These are phyloP conservation scores for Sigmodon hispidus DNA, from an alignment of 2,113 vertebrate species.

Conservation along the genomic window DNA sequence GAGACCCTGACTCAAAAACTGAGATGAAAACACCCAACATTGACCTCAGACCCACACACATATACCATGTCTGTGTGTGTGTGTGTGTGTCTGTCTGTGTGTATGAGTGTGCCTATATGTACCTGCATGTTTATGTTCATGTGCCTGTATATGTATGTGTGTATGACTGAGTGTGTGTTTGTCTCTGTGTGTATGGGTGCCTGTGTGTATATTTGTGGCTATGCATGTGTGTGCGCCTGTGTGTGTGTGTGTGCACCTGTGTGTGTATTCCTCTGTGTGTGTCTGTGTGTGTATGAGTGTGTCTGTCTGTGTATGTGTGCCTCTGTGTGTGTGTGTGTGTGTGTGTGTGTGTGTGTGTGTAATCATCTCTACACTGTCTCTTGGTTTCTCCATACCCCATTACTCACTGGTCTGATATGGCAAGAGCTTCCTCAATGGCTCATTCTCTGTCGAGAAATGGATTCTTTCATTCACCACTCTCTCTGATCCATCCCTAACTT, in stretches of 20 bases:
- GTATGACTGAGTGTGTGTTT: too few species aligned
- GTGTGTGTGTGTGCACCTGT: background rate
- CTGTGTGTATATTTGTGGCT: too few species aligned
- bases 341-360: background rate
- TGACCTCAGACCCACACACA: too few species aligned
- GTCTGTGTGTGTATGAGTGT: background rate
- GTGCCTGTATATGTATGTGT: too few species aligned
- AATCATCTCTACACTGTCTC: background rate
- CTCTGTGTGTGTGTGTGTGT: background rate
- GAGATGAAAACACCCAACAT: background rate
- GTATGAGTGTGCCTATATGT: too few species aligned
- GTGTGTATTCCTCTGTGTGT: background rate
- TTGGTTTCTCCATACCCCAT: background rate
- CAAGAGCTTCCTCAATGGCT: background rate
- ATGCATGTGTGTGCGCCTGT: background rate
- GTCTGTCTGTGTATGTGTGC: background rate
- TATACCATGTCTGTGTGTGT: too few species aligned
- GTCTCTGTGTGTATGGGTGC: too few species aligned
- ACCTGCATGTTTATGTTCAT: too few species aligned
- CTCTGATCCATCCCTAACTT: background rate
- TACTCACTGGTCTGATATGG: background rate
- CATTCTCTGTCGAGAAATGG: background rate
- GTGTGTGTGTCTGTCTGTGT: too few species aligned
- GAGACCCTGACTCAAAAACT: too few species aligned
- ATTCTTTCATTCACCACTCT: background rate